Evolutionary conservation across 1,140 invertebrate species (phyloP).

Genomic region (Drosophila eugracilis): DNA sequence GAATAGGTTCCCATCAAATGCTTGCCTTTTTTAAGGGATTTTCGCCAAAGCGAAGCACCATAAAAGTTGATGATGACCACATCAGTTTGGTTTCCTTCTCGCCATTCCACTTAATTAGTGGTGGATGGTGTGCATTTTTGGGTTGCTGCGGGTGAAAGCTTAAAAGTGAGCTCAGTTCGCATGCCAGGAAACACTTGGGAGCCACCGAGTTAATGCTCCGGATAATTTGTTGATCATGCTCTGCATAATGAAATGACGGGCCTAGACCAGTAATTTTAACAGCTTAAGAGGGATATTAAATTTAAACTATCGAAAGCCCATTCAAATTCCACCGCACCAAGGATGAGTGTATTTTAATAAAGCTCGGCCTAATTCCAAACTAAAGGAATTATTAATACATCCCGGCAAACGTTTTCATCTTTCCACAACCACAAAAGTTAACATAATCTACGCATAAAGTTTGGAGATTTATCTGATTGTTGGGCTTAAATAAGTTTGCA

Average conservation of each 20-base stretch:
- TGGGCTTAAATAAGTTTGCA: constrained; percentile 54
- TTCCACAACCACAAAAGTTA: constrained; percentile 1
- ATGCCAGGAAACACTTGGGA: constrained; percentile 20
- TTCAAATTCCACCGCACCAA: background rate
- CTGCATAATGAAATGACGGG: constrained; percentile 22
- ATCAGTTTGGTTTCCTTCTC: constrained; percentile 50
- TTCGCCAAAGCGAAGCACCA: constrained; percentile 26
- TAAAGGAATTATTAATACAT: constrained; percentile 32
- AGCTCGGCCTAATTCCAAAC: constrained; percentile 15
- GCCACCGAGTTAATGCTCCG: constrained; percentile 21
- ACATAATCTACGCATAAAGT: constrained; percentile 38
- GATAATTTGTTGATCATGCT: constrained; percentile 19
- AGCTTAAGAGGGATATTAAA: constrained; percentile 5
- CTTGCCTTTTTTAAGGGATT: constrained; percentile 25
- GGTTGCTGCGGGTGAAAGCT: constrained; percentile 8
- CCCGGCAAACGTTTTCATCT: no score
- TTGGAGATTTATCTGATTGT: constrained; percentile 45
- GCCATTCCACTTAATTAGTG: constrained; percentile 56
- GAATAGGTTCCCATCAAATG: constrained; percentile 9
- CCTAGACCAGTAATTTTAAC: constrained; percentile 10
- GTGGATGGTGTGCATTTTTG: constrained; percentile 16
- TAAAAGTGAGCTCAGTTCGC: constrained; percentile 24
- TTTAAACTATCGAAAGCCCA: constrained; percentile 4
- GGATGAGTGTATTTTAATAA: background rate
- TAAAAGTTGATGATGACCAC: constrained; percentile 66